Base-by-base conservation (phyloP, 2,888 invertebrate genomes). In the Beris chalybata region DNA sequence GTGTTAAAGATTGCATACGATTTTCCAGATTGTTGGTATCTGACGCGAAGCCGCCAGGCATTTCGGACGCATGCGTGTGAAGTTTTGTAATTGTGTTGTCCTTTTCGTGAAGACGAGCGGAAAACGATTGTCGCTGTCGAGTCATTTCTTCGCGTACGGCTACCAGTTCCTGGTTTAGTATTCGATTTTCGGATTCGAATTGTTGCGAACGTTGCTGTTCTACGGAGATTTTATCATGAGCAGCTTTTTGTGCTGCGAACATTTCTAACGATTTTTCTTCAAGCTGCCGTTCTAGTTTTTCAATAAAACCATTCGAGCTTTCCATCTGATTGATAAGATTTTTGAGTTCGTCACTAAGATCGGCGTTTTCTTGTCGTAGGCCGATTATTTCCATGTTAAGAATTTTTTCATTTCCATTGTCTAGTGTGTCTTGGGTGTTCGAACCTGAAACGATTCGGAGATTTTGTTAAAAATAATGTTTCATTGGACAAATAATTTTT, bases 1-100 rank as follows among this genome's bases (percentile, higher is more conserved):
- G 89, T 0, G 95, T 94, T 13, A 95, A 82, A 2, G 83, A 82
- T 55, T 85, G 83, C 9, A 89, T 79, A 54, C 84, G 79, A 31
- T 75, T 74, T 70, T 82, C 81, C 0, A 72, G 30, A 13, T 66
- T 70, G 12, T 61, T 76, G 12, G 74, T 75, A 15, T 79, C 77
- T 1, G 44, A 48, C 7, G 31, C 6, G 4, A 29, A 53, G 6
- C 81, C 70, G 1, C 71, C 69, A 3, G 74, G 71, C 6, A 72
- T 68, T 67, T 74, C 72, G 4, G 74, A 78, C 53, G 86, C 79
- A 81, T 87, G 85, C 68, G 81, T 81, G 69, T 84, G 78, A 13
- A 87, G 78, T 69, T 82, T 82, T 6, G 84, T 82, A 68, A 87
- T 82, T 74, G 88, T 87, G 4, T 77, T 74, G 61, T 88, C 87